Evolutionary conservation across 2,113 vertebrate genomes (phyloP).

Genomic region (Aplodontia rufa): DNA sequence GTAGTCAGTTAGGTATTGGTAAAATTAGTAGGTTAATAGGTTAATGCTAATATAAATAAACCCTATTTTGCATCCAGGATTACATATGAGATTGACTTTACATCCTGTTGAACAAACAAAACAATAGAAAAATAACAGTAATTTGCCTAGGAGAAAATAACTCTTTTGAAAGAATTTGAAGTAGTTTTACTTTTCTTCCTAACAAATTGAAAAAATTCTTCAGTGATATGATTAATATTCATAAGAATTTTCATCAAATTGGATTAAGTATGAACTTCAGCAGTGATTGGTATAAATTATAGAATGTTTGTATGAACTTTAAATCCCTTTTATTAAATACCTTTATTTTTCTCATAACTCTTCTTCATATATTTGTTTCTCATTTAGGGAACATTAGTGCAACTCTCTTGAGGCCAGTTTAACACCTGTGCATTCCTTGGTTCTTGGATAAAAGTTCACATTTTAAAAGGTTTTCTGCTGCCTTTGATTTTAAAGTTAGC

Average conservation of each 20-base stretch:
- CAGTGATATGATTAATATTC: background rate
- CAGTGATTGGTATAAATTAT: background rate
- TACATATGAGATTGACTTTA: background rate
- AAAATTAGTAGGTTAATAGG: background rate
- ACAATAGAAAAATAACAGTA: background rate
- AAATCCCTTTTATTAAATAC: background rate
- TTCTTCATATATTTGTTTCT: background rate
- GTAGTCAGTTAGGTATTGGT: background rate
- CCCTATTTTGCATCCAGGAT: background rate
- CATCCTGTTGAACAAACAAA: background rate
- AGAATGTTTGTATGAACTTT: conserved; percentile 31
- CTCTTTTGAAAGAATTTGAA: background rate
- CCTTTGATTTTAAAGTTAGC: conserved; percentile 56
- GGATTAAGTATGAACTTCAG: background rate
- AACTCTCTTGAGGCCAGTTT: conserved; percentile 49
- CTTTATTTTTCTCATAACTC: background rate
- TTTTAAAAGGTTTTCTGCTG: background rate
- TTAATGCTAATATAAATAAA: background rate
- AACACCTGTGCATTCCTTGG: conserved; percentile 26
- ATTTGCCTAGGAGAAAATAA: background rate
- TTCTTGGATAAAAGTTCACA: conserved; percentile 29
- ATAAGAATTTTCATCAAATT: background rate
- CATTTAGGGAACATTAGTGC: background rate
- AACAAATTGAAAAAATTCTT: conserved; percentile 17
- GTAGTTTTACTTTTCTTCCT: background rate